phyloP scores from a whole-genome alignment of 2,113 vertebrate species.

The Bubo blakistoni region DNA sequence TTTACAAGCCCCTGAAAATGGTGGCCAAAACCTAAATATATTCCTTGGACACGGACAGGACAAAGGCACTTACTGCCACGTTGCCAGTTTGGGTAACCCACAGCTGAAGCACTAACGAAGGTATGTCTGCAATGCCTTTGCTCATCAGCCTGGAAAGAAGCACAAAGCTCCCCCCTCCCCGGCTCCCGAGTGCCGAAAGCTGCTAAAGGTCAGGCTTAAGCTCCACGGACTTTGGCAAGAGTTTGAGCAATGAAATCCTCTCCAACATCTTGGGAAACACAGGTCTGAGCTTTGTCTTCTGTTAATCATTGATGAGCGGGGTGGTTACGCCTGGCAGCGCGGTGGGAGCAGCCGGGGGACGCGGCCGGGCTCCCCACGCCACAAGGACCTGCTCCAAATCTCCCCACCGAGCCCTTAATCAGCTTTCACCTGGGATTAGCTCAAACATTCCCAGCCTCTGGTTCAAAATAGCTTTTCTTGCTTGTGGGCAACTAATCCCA shows the following conservation, averaged over 20 bases:
- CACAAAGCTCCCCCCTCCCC: not conserved
- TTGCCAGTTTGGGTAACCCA: rapidly evolving
- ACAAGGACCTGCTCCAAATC: slow-evolving; percentile 16
- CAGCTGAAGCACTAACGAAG: not conserved
- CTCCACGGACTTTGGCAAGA: not conserved
- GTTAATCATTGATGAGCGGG: rapidly evolving
- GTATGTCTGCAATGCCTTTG: not conserved
- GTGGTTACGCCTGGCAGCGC: not conserved
- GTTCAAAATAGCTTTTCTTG: slow-evolving; percentile 45
- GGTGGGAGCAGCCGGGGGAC: not conserved
- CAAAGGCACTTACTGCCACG: not conserved
- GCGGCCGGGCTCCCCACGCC: not conserved
- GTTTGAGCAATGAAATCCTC: not conserved
- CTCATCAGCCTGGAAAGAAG: not conserved
- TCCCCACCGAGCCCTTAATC: slow-evolving; percentile 39
- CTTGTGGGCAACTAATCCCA: not conserved
- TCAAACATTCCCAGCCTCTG: slow-evolving; percentile 47
- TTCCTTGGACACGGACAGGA: not conserved
- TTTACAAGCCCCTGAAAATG: not conserved
- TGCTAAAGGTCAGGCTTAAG: not conserved
- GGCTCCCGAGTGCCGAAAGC: not conserved
- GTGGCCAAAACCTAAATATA: not conserved
- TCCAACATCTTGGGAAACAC: not conserved
- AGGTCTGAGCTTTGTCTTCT: not conserved
- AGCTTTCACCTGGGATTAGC: slow-evolving; percentile 57